Conservation (phyloP, 1,140 invertebrate genomes). For the Brachionus calyciflorus region DNA sequence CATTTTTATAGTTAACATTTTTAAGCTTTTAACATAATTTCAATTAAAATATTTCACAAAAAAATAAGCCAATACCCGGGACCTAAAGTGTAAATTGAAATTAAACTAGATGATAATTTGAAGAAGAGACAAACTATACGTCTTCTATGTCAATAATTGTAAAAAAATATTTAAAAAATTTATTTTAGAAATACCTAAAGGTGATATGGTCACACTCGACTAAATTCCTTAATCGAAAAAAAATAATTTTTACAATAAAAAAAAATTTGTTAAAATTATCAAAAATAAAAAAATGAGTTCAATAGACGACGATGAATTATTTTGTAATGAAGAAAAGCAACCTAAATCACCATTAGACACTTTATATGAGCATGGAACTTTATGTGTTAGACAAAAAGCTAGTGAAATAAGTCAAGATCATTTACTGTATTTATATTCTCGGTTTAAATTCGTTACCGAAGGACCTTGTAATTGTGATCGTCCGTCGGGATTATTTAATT, state of each 20-base stretch:
- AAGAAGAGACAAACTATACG: no score
- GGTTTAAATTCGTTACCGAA: conserved; percentile 25
- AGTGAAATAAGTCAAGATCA: conserved; percentile 19
- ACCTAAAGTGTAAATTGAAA: no score
- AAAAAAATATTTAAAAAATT: no score
- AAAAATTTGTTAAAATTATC: background rate
- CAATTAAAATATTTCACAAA: no score
- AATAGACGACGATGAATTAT: conserved; percentile 42
- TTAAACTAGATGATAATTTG: no score
- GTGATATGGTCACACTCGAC: background rate
- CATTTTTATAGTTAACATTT: no score
- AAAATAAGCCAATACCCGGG: no score
- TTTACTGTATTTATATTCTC: conserved; percentile 29
- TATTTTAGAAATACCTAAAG: no score
- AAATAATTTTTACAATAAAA: conserved; percentile 2
- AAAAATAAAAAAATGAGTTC: conserved; percentile 27
- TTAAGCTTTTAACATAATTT: no score
- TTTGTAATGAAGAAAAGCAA: background rate
- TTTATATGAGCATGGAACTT: conserved; percentile 17
- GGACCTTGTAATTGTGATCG: conserved; percentile 9
- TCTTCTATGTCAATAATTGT: no score
- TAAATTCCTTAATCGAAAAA: no score
- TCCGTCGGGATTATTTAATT: conserved; percentile 37
- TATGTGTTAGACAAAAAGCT: conserved; percentile 21
- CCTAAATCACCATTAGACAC: background rate